Conservation (phyloP, 2,888 invertebrate genomes). For the Cynaeus angustus region DNA sequence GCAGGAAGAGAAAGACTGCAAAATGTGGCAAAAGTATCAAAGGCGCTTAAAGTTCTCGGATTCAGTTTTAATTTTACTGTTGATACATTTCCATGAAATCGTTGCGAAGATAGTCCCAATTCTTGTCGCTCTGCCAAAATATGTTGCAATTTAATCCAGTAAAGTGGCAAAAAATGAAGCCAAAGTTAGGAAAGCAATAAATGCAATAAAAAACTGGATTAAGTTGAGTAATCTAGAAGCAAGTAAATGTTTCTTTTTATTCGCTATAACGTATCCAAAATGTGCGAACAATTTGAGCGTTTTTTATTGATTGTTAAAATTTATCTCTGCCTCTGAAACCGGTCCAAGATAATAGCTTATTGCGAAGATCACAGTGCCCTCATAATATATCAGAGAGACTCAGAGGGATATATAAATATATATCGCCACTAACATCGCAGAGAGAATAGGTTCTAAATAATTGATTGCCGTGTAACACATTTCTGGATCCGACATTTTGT, state of each 20-base stretch:
- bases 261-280: constrained; percentile 6
- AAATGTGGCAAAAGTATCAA: not conserved
- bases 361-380: constrained; percentile 41
- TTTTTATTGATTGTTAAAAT: constrained; percentile 41
- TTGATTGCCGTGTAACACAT: constrained; percentile 61
- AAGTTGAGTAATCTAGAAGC: not conserved
- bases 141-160: constrained; percentile 2
- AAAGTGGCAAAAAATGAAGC: constrained; percentile 1
- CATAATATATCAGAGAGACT: constrained; percentile 31
- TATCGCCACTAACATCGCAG: constrained; percentile 57
- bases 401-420: constrained; percentile 57
- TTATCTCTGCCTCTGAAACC: constrained; percentile 28
- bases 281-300: constrained; percentile 29
- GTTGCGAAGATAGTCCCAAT: too few relatives aligned
- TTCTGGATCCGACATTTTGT: constrained; percentile 57
- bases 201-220: constrained; percentile 17
- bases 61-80: too few relatives aligned
- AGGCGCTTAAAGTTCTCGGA: too few relatives aligned
- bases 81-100: too few relatives aligned
- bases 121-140: not conserved
- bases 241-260: constrained; percentile 17
- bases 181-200: not conserved
- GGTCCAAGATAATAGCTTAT: constrained; percentile 36
- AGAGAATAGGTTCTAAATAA: constrained; percentile 60
- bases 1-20: not conserved